These are phyloP conservation scores for Cydia pomonella DNA, from an alignment of 1,140 invertebrate species.

Conservation along the genomic window DNA sequence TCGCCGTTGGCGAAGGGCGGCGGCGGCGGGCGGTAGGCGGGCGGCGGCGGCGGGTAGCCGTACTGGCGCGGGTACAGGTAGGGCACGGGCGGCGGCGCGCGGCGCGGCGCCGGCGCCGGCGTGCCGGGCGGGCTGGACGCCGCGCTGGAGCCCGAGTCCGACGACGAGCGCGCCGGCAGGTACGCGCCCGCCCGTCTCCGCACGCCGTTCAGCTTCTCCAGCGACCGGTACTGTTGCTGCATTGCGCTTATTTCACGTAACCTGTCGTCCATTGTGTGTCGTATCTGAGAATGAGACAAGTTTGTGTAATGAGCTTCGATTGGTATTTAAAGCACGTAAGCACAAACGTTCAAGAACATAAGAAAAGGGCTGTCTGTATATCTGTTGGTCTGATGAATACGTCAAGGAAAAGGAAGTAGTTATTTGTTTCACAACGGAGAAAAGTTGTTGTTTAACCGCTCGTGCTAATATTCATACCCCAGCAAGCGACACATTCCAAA, in stretches of 20 bases:
- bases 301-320: not conserved
- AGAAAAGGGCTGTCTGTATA: no score
- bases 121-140: conserved; percentile 83
- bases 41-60: conserved; percentile 72
- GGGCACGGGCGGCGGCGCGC: conserved; percentile 68
- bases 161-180: conserved; percentile 75
- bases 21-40: conserved; percentile 69
- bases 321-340: not conserved
- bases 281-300: conserved; percentile 70
- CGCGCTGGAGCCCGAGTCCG: conserved; percentile 82
- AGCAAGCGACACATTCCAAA: no score
- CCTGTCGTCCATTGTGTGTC: conserved; percentile 73
- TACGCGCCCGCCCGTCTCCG: conserved; percentile 70
- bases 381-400: no score
- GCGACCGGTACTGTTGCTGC: conserved; percentile 80
- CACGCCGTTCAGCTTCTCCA: conserved; percentile 81
- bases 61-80: conserved; percentile 80
- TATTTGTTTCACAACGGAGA: no score
- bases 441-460: no score
- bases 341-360: no score
- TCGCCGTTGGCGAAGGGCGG: conserved; percentile 72
- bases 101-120: conserved; percentile 68
- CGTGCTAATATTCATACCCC: no score
- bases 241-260: conserved; percentile 76
- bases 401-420: no score